Evolutionary conservation across 2,888 invertebrate species (phyloP), one percentile per base, ranked within the genome.

Genomic region (Heliconius sara): DNA sequence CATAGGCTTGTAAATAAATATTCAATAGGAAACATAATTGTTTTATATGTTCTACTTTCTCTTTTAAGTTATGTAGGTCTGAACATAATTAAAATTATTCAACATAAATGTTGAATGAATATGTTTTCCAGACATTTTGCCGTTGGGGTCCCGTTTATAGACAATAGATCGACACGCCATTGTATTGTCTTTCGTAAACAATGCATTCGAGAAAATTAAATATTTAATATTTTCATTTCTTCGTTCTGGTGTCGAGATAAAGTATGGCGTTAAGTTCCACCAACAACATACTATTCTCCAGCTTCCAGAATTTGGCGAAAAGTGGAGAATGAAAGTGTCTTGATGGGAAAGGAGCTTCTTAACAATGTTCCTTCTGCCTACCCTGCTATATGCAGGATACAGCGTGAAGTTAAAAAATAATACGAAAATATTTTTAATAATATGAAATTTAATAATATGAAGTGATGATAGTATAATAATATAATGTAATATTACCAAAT

Each of bases 91-190:
- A 27, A 78, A 60, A 77, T 74, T 70, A 34, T 70, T 73, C 34
- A 27, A n/a, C n/a, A n/a, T n/a, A n/a, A n/a, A n/a, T n/a, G n/a
- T n/a, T n/a, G n/a, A n/a, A n/a, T n/a, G 70, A 39, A 57, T 71
- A 57, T 76, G 73, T 76, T 52, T 76, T 76, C 60, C 47, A 52
- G 65, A 57, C 30, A 67, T 80, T 57, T 75, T 39, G 57, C 70
- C 27, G n/a, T 7, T 57, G 70, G 70, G 34, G 13, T 74, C 39
- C 47, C n/a, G 67, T 74, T 27, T 63, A 47, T 34, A n/a, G 60
- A 80, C 81, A 78, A 81, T 73, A 43, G 74, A 74, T 67, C 27
- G 78, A 43, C 75, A 66, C 82, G 80, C 82, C 82, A 80, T 79
- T 82, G 34, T 73, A 39, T 74, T 80, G 82, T 80, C 10, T 75